Evolutionary conservation across 2,113 vertebrate species (phyloP).

Genomic region (Clupea harengus): DNA sequence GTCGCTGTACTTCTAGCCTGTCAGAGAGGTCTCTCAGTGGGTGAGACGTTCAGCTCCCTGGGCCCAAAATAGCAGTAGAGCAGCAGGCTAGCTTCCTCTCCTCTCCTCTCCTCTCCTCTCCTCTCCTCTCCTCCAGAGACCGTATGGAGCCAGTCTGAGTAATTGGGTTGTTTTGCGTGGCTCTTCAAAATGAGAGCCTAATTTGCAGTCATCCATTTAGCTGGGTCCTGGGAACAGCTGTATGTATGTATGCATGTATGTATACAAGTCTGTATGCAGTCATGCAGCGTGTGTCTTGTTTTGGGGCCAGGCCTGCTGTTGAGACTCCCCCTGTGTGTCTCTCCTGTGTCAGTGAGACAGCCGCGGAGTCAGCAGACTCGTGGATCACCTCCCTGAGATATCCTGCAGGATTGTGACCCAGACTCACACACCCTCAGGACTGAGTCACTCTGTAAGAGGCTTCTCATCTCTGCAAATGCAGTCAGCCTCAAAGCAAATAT

Average conservation of each 20-base stretch:
- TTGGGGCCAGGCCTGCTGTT: too few relatives aligned
- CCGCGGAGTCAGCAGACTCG: too few relatives aligned
- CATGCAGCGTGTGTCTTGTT: background rate
- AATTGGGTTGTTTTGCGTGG: background rate
- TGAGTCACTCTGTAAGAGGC: background rate
- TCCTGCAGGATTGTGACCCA: background rate
- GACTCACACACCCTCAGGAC: too few relatives aligned
- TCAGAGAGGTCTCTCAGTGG: conserved; percentile 3
- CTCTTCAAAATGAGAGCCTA: background rate
- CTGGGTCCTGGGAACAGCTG: background rate
- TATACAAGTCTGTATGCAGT: background rate
- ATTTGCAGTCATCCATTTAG: background rate
- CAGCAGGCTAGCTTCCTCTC: too few relatives aligned
- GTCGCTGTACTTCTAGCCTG: background rate
- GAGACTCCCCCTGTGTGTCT: too few relatives aligned
- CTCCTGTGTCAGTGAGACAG: too few relatives aligned
- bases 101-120: background rate
- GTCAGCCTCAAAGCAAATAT: conserved; percentile 2
- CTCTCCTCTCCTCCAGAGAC: background rate
- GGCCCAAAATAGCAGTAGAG: background rate
- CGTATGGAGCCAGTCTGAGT: background rate
- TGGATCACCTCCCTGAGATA: too few relatives aligned
- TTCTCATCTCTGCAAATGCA: background rate
- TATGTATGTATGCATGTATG: background rate
- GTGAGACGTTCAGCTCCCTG: background rate